phyloP scores from a whole-genome alignment of 2,113 vertebrate genomes.

The Chaetodon trifascialis region DNA sequence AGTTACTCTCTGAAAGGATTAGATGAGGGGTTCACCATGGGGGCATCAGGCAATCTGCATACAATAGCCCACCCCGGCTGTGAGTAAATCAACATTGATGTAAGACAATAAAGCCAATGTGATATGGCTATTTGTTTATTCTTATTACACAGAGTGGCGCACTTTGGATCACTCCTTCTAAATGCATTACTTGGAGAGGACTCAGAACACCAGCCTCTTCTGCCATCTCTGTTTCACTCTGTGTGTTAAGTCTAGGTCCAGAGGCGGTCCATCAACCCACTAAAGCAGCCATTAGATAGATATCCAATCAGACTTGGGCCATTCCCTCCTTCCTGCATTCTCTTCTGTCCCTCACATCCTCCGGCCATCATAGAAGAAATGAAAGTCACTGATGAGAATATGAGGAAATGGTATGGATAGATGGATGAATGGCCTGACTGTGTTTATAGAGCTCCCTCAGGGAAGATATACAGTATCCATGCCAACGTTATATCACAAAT shows the following conservation, averaged over 20 bases:
- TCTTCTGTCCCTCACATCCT: conserved; percentile 54
- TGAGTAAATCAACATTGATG: conserved; percentile 72
- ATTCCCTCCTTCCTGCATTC: conserved; percentile 50
- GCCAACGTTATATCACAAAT: neutral
- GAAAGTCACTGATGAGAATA: conserved; percentile 73
- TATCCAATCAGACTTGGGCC: conserved; percentile 67
- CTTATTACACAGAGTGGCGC: conserved; percentile 54
- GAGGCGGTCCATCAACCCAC: conserved; percentile 61
- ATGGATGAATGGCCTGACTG: conserved; percentile 58
- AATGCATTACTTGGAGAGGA: conserved; percentile 59
- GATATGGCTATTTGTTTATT: conserved; percentile 71
- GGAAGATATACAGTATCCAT: conserved; percentile 5
- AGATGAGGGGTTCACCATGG: conserved; percentile 70
- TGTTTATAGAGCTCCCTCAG: conserved; percentile 42
- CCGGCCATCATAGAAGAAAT: conserved; percentile 72
- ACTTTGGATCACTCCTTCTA: conserved; percentile 54
- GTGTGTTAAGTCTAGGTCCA: conserved; percentile 59
- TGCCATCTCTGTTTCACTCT: conserved; percentile 31
- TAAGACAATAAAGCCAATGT: conserved; percentile 74
- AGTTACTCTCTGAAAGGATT: conserved; percentile 63
- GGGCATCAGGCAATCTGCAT: conserved; percentile 79
- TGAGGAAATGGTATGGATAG: conserved; percentile 57
- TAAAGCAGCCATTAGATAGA: conserved; percentile 72
- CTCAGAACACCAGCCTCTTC: conserved; percentile 25
- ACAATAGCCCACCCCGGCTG: conserved; percentile 62